Evolutionary conservation across 2,113 vertebrate species (phyloP).

Genomic region (Connochaetes taurinus): DNA sequence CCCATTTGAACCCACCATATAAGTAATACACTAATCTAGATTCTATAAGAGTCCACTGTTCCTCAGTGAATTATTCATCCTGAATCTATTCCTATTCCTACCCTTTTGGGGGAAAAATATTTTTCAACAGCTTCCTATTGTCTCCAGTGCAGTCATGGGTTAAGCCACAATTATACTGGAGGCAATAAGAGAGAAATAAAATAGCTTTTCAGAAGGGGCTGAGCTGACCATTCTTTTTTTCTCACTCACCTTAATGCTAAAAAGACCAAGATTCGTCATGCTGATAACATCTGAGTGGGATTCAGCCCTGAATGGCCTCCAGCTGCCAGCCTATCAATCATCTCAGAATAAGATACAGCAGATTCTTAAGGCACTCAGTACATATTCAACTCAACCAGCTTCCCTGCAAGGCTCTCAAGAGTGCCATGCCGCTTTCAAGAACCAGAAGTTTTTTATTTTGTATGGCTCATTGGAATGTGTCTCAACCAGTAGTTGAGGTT

Average conservation of each 20-base stretch:
- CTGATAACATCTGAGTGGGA: not conserved
- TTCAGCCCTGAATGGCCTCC: not conserved
- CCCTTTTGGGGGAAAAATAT: not conserved
- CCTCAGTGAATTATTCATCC: not conserved
- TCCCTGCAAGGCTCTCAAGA: not conserved
- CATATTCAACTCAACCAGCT: not conserved
- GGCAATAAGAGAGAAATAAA: not conserved
- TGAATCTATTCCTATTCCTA: not conserved
- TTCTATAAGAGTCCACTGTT: not conserved
- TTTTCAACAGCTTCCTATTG: not conserved
- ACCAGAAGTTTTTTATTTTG: not conserved
- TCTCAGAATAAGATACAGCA: not conserved
- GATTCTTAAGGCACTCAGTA: not conserved
- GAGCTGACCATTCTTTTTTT: not conserved
- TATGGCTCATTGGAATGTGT: not conserved
- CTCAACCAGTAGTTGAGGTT: not conserved
- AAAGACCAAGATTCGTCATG: not conserved
- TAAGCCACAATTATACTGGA: not conserved
- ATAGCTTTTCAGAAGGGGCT: not conserved
- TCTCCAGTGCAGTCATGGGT: not conserved
- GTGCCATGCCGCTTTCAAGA: not conserved
- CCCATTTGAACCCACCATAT: too few relatives aligned
- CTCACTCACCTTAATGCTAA: not conserved
- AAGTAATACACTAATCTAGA: not conserved
- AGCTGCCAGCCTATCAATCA: not conserved